These are phyloP conservation scores for Atherinomorus stipes DNA, from an alignment of 2,113 vertebrate species.

Conservation along the genomic window DNA sequence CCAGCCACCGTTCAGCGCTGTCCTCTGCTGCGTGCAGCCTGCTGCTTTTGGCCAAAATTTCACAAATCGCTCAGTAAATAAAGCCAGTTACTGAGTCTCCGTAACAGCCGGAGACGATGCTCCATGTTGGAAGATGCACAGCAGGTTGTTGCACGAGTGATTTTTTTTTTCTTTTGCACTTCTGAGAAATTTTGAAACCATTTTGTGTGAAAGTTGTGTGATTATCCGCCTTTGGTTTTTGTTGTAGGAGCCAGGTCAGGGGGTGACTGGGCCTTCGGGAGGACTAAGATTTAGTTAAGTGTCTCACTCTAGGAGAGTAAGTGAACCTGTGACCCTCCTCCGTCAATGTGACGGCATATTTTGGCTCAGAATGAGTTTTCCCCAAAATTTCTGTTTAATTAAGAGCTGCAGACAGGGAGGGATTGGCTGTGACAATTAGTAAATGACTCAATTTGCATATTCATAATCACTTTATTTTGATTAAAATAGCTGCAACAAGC, in stretches of 20 bases:
- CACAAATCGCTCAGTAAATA: conserved; percentile 43
- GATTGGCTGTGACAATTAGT: conserved; percentile 56
- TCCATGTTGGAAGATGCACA: conserved; percentile 18
- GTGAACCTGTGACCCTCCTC: conserved; percentile 26
- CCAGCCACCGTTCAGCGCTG: conserved; percentile 41
- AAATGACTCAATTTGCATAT: conserved; percentile 66
- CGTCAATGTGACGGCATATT: neutral
- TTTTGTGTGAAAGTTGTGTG: neutral
- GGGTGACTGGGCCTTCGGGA: neutral
- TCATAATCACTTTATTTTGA: conserved; percentile 61
- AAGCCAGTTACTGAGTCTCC: conserved; percentile 22
- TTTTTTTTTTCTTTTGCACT: neutral
- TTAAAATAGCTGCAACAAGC: conserved; percentile 51
- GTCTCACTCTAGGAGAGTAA: neutral
- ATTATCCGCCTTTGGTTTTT: neutral
- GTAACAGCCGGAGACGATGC: conserved; percentile 13
- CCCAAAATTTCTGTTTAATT: conserved; percentile 22
- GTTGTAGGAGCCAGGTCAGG: neutral
- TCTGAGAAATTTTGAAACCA: neutral
- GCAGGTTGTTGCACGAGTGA: conserved; percentile 7
- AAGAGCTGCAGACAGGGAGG: neutral
- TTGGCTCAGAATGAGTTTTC: conserved; percentile 20
- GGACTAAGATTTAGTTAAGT: neutral
- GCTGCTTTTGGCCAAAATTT: conserved; percentile 34
- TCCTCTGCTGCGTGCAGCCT: conserved; percentile 46